Evolutionary conservation across 2,888 invertebrate genomes (phyloP).

Genomic region (Melinaea marsaeus): DNA sequence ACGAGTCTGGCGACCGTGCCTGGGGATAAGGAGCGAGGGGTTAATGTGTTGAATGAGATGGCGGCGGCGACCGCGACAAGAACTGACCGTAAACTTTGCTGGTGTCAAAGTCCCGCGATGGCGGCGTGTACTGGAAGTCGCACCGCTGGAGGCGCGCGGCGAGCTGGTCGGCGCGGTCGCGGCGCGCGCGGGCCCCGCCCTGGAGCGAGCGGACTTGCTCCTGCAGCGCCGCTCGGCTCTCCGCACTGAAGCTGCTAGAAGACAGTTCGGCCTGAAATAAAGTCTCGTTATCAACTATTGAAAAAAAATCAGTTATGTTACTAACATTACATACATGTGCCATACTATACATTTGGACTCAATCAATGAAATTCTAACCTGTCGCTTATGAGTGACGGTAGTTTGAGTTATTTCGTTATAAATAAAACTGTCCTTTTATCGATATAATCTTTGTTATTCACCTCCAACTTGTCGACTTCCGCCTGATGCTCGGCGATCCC

Average conservation of each 20-base stretch:
- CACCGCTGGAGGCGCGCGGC: constrained; percentile 77
- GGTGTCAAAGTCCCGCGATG: constrained; percentile 84
- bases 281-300: background rate
- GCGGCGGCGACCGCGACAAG: too few species aligned
- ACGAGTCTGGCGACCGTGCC: constrained; percentile 91
- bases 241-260: constrained; percentile 79
- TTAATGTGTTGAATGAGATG: background rate
- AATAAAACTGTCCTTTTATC: too few species aligned
- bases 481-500: constrained; percentile 62
- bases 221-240: constrained; percentile 74
- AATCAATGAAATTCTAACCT: too few species aligned
- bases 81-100: constrained; percentile 45
- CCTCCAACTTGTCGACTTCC: constrained; percentile 70
- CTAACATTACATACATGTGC: too few species aligned
- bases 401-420: too few species aligned
- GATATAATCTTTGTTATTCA: constrained; percentile 31
- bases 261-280: constrained; percentile 68
- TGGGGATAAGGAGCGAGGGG: constrained; percentile 31
- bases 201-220: constrained; percentile 68
- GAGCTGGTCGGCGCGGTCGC: constrained; percentile 78
- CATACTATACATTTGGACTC: too few species aligned
- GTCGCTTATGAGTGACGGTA: too few species aligned
- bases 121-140: constrained; percentile 86
- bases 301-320: background rate
- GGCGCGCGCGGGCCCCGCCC: constrained; percentile 74